Percentiles rank a stretch among this genome's conserved stretches.
Evolutionary conservation across 2,113 vertebrate genomes (phyloP).

Genomic region (Anguilla japonica): DNA sequence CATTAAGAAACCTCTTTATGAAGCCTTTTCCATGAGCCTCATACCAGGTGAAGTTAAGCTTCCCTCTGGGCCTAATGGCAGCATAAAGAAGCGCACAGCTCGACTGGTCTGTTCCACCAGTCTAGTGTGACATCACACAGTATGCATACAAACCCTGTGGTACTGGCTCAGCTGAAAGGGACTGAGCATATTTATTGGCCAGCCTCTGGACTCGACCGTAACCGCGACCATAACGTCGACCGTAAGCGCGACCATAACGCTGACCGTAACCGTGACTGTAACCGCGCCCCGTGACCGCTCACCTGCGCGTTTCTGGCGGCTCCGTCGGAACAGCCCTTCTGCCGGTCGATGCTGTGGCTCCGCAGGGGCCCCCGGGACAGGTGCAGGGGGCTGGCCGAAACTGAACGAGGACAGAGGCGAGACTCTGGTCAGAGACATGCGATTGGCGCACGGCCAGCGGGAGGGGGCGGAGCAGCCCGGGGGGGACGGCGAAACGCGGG

Average conservation of each 20-base stretch:
- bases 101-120: background rate
- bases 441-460: conserved; percentile 65
- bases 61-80: background rate
- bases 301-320: conserved; percentile 71
- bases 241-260: too few species aligned
- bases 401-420: conserved; percentile 89
- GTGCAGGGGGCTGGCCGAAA: conserved; percentile 70
- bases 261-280: background rate
- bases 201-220: background rate
- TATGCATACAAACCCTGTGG: background rate
- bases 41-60: background rate
- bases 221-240: too few species aligned
- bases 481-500: conserved; percentile 49
- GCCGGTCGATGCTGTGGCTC: conserved; percentile 81
- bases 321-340: conserved; percentile 72
- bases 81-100: background rate
- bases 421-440: conserved; percentile 83
- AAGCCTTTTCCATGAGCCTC: background rate
- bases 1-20: background rate
- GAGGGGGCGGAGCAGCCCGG: conserved; percentile 46
- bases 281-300: conserved; percentile 29
- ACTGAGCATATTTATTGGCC: background rate
- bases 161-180: background rate
- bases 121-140: background rate
- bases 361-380: conserved; percentile 71